A percentile compares a stretch with the other conserved stretches of the same genome.
These are phyloP conservation scores for Dreissena rostriformis DNA, from an alignment of 1,140 invertebrate species.

Conservation along the genomic window DNA sequence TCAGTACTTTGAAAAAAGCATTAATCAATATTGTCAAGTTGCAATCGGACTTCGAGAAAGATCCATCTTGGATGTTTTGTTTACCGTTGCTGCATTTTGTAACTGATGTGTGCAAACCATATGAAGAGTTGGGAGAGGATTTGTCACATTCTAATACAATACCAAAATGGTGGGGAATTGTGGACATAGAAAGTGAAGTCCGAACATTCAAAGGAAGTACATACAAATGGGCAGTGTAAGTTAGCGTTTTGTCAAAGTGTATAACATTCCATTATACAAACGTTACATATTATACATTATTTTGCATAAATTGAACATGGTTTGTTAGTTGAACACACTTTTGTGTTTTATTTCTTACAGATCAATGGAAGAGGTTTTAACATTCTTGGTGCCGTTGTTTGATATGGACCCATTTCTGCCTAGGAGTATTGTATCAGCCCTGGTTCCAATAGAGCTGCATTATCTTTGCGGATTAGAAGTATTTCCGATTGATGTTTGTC, in stretches of 20 bases:
- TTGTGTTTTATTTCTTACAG: slow-evolving; percentile 2
- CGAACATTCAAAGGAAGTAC: not conserved
- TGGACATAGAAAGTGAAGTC: not conserved
- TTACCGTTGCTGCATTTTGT: slow-evolving; percentile 34
- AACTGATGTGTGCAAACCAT: slow-evolving; percentile 13
- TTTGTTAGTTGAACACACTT: not conserved
- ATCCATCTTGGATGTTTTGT: slow-evolving; percentile 1
- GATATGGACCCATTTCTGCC: not conserved
- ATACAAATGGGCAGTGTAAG: slow-evolving; percentile 1
- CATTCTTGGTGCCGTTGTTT: not conserved
- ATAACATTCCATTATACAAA: not conserved
- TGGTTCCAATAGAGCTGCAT: not conserved
- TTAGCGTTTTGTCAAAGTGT: not conserved
- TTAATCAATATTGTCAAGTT: not conserved
- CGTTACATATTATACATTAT: not conserved
- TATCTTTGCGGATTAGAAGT: not conserved
- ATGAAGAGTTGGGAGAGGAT: slow-evolving; percentile 2
- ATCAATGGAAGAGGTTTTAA: not conserved
- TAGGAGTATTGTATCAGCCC: not conserved
- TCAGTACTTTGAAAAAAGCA: not conserved
- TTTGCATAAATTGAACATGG: not conserved
- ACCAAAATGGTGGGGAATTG: slow-evolving; percentile 37
- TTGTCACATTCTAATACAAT: not conserved
- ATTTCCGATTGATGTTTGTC: not conserved
- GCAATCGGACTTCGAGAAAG: not conserved